phyloP scores from a whole-genome alignment of 2,113 vertebrate genomes.

The Ascaphus truei region DNA sequence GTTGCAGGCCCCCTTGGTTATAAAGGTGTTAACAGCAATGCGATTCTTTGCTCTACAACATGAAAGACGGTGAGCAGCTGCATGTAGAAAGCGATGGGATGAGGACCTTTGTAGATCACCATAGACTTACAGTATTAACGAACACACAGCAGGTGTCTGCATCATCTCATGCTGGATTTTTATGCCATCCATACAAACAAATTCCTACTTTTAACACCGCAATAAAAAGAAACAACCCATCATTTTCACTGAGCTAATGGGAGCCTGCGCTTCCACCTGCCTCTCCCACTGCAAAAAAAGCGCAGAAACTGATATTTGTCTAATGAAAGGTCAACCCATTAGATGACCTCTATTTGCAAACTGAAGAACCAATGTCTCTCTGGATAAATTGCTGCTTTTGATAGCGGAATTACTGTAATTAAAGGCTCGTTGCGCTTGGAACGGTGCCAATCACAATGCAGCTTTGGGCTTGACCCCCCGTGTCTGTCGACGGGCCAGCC shows the following conservation, averaged over 20 bases:
- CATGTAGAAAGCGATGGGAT: not conserved
- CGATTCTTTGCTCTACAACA: too few species aligned
- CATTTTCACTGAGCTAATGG: slow-evolving; percentile 46
- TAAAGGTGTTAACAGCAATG: too few species aligned
- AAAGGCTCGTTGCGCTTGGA: slow-evolving; percentile 59
- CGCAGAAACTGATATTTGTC: slow-evolving; percentile 47
- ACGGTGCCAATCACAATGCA: slow-evolving; percentile 57
- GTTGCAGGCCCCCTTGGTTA: too few species aligned
- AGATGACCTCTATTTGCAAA: slow-evolving; percentile 50
- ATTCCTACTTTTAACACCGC: slow-evolving; percentile 36
- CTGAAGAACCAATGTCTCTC: slow-evolving; percentile 51
- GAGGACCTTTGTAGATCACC: slow-evolving; percentile 34
- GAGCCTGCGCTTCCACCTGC: slow-evolving; percentile 37
- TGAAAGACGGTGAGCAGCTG: not conserved
- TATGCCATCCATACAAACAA: not conserved
- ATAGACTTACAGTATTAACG: slow-evolving; percentile 39
- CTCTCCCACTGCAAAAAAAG: slow-evolving; percentile 34
- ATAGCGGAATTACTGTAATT: slow-evolving; percentile 61
- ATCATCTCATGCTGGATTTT: slow-evolving; percentile 26
- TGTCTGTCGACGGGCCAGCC: slow-evolving; percentile 42
- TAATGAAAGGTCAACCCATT: slow-evolving; percentile 60
- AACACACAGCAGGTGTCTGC: slow-evolving; percentile 25
- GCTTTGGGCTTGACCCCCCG: slow-evolving; percentile 52
- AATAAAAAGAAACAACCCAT: not conserved
- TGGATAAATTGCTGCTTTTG: slow-evolving; percentile 56